Conservation (phyloP, 2,797 vertebrate genomes). For the Ptychobarbus kaznakovi region DNA sequence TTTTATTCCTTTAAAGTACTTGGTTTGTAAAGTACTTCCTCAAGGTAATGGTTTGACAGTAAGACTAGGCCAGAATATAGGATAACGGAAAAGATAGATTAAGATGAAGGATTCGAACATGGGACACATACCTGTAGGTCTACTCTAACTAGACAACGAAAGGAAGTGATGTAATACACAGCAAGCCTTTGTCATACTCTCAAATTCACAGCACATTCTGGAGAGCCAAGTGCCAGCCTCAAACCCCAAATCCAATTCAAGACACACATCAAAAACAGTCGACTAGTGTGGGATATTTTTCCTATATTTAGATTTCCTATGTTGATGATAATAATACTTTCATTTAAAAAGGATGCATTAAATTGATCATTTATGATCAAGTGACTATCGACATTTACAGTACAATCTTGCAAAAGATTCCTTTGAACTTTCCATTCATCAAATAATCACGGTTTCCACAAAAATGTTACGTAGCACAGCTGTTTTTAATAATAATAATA, state of each 20-base stretch:
- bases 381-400: too few species aligned
- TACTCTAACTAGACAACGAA: not conserved
- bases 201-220: constrained; percentile 1
- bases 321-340: not conserved
- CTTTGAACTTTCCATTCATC: not conserved
- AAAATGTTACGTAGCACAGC: not conserved
- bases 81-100: not conserved
- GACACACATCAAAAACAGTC: not conserved
- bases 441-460: not conserved
- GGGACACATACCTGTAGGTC: not conserved
- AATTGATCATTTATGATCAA: not conserved
- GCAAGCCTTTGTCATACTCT: not conserved
- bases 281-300: not conserved
- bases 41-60: not conserved
- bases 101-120: not conserved
- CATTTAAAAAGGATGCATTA: not conserved
- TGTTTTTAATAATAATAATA: not conserved
- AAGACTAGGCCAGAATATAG: not conserved
- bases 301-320: not conserved
- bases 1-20: not conserved
- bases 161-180: constrained; percentile 32
- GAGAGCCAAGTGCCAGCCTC: not conserved
- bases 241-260: not conserved
- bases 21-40: not conserved
- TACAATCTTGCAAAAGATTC: not conserved